phyloP scores from a whole-genome alignment of 2,797 vertebrate genomes.

The Malurus splendens region DNA sequence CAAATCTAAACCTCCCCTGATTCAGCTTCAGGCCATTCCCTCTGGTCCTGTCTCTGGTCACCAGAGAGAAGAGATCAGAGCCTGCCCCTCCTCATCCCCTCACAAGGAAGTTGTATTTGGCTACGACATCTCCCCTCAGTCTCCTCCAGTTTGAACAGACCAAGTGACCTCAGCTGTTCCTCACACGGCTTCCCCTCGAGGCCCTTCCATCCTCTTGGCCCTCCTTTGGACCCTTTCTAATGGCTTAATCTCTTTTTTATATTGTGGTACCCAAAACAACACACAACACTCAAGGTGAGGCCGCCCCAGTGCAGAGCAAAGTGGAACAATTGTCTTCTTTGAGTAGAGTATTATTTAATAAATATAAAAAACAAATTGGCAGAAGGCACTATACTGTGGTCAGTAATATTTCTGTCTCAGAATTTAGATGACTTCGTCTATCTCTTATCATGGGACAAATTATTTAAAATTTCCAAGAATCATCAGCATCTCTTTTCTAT shows the following conservation, averaged over 20 bases:
- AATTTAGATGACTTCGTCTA: background rate
- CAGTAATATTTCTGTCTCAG: background rate
- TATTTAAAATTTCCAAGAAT: background rate
- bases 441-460: background rate
- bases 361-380: background rate
- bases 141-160: background rate
- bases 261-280: background rate
- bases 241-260: background rate
- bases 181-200: fast-evolving
- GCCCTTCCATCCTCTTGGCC: background rate
- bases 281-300: background rate
- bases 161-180: background rate
- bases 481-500: background rate
- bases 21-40: background rate
- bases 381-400: background rate
- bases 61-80: background rate
- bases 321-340: background rate
- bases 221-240: background rate
- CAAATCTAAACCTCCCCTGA: background rate
- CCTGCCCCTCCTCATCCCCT: background rate
- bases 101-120: fast-evolving
- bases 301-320: background rate
- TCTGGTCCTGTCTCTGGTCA: background rate
- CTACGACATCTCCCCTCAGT: background rate
- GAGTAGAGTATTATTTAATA: background rate